Percentiles rank a stretch among this genome's conserved stretches.
Conservation (phyloP, 92 coral and sea anemone genomes). For the Zoanthus solanderi region DNA sequence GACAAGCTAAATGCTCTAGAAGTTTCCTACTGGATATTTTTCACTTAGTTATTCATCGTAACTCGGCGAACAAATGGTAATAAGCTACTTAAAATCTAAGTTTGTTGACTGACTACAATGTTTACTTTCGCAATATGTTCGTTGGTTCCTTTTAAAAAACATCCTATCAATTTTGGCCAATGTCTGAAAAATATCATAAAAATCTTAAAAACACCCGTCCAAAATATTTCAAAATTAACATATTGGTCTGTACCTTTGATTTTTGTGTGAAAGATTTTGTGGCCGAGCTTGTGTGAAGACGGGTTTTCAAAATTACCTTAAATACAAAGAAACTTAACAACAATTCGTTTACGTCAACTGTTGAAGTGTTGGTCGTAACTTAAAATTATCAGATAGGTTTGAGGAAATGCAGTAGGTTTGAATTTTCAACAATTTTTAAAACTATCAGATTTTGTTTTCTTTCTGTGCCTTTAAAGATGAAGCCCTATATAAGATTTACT, state of each 20-base stretch:
- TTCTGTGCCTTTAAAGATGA: not conserved
- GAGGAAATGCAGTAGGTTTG: not conserved
- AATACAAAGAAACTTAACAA: not conserved
- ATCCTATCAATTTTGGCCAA: not conserved
- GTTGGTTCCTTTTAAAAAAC: not conserved
- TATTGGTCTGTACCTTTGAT: not conserved
- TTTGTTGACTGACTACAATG: conserved; percentile 1
- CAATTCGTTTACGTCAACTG: not conserved
- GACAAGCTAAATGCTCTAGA: conserved; percentile 9
- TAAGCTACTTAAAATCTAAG: not conserved
- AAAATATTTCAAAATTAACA: not conserved
- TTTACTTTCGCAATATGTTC: not conserved
- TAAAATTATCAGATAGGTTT: not conserved
- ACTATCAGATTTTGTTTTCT: not conserved
- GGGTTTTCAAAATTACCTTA: not conserved
- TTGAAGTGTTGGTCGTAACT: too few species aligned
- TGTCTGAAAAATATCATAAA: conserved; percentile 5
- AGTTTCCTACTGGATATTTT: not conserved
- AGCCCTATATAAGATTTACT: not conserved
- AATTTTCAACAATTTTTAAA: not conserved
- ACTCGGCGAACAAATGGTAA: not conserved
- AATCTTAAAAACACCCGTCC: not conserved
- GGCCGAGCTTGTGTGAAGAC: not conserved
- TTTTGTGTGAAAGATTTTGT: not conserved
- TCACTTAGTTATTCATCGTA: not conserved